Conservation (phyloP, 1,140 invertebrate species). For the Periplaneta americana region DNA sequence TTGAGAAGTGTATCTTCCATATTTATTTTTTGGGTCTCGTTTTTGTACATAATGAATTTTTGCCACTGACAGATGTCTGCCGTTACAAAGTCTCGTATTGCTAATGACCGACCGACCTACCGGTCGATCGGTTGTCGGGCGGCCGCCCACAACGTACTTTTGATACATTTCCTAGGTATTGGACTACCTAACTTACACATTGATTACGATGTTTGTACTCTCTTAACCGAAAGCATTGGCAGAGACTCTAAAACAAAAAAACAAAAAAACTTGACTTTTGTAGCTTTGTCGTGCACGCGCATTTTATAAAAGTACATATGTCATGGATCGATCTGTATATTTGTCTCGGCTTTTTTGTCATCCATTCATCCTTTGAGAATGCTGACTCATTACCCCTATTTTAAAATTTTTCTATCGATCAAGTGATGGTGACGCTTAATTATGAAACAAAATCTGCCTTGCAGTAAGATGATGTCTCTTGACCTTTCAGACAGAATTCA, state of each 20-base stretch:
- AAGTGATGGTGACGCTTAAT: slow-evolving; percentile 4
- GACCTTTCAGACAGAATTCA: neutral
- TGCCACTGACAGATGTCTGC: slow-evolving; percentile 3
- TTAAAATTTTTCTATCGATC: neutral
- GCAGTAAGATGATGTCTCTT: neutral
- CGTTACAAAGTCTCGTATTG: neutral
- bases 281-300: slow-evolving; percentile 16
- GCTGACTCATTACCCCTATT: neutral
- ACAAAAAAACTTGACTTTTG: slow-evolving; percentile 10
- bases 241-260: slow-evolving; percentile 14
- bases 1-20: slow-evolving; percentile 21
- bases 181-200: slow-evolving; percentile 6
- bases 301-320: slow-evolving; percentile 17
- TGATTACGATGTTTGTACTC: slow-evolving; percentile 8
- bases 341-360: slow-evolving; percentile 2
- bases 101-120: neutral
- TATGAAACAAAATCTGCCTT: slow-evolving; percentile 7
- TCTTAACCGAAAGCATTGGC: slow-evolving; percentile 11
- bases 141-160: neutral
- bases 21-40: slow-evolving; percentile 25
- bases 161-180: slow-evolving; percentile 15
- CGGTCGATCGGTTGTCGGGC: neutral
- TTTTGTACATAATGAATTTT: slow-evolving; percentile 23
- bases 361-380: slow-evolving; percentile 3
- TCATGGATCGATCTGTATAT: slow-evolving; percentile 5